Percentiles rank a stretch among this genome's conserved stretches.
Evolutionary conservation across 2,888 invertebrate genomes (phyloP).

Genomic region (Xestia sexstrigata): DNA sequence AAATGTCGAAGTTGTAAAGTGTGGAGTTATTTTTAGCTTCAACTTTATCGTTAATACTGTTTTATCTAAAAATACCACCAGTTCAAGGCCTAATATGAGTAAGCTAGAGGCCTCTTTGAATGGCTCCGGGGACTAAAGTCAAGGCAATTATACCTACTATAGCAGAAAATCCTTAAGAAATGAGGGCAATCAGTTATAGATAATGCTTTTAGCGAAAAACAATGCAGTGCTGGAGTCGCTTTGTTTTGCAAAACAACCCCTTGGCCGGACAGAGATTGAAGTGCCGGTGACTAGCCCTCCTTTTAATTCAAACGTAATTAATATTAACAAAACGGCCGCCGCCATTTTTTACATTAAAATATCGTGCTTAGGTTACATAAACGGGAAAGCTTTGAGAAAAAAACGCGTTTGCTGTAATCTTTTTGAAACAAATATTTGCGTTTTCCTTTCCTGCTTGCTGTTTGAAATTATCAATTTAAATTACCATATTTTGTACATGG

Average conservation of each 20-base stretch:
- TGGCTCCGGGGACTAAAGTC: background rate
- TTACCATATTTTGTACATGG: background rate
- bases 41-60: background rate
- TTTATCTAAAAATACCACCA: constrained; percentile 16
- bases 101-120: background rate
- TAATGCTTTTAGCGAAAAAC: constrained; percentile 45
- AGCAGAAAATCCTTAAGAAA: constrained; percentile 27
- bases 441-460: constrained; percentile 8
- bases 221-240: constrained; percentile 37
- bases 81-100: constrained; percentile 25
- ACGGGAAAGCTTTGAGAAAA: constrained; percentile 29
- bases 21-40: constrained; percentile 3
- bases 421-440: constrained; percentile 17
- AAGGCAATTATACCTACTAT: constrained; percentile 14
- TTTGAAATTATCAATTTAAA: constrained; percentile 14
- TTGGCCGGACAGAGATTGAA: constrained; percentile 30
- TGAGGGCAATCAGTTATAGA: constrained; percentile 34
- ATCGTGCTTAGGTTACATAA: constrained; percentile 23
- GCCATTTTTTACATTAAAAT: constrained; percentile 46
- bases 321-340: constrained; percentile 24
- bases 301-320: constrained; percentile 53
- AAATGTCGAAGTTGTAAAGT: background rate
- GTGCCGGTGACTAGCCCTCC: constrained; percentile 15
- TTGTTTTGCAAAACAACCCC: constrained; percentile 31
- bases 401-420: constrained; percentile 7